Percentiles rank a stretch among this genome's conserved stretches.
Evolutionary conservation across 2,888 invertebrate species (phyloP).

Genomic region (Azorinus chamasolen): DNA sequence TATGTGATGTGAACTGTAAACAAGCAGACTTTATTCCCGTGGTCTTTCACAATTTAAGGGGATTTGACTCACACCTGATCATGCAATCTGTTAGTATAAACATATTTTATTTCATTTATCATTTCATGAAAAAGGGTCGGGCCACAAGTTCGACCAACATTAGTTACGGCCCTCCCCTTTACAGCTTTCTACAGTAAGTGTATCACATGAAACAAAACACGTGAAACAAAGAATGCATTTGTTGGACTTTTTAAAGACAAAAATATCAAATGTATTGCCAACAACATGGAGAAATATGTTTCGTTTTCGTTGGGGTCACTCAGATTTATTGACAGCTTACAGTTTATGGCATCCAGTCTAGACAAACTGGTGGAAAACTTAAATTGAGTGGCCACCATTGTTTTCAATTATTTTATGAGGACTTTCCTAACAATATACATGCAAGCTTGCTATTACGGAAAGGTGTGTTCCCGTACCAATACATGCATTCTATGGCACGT

Average conservation of each 20-base stretch:
- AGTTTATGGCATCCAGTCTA: slow-evolving; percentile 19
- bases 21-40: no score
- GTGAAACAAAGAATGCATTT: no score
- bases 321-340: slow-evolving; percentile 27
- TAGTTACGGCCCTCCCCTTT: no score
- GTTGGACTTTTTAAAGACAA: slow-evolving; percentile 16
- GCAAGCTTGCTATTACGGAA: slow-evolving; percentile 61
- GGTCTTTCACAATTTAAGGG: neutral
- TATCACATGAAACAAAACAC: no score
- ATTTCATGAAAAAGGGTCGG: no score
- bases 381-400: neutral
- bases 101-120: no score
- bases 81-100: slow-evolving; percentile 4
- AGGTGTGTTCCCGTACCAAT: slow-evolving; percentile 80
- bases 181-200: no score
- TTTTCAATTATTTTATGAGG: slow-evolving; percentile 19
- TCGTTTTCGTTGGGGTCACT: slow-evolving; percentile 24
- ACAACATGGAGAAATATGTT: slow-evolving; percentile 28
- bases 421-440: slow-evolving; percentile 9
- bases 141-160: no score
- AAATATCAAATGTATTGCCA: slow-evolving; percentile 6
- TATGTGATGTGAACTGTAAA: no score
- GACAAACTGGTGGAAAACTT: slow-evolving; percentile 20
- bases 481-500: slow-evolving; percentile 69
- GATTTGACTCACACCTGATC: slow-evolving; percentile 5